A percentile compares a stretch with the other conserved stretches of the same genome.
phyloP scores from a whole-genome alignment of 92 coral and sea anemone genomes.

The Epizoanthus fatuus region DNA sequence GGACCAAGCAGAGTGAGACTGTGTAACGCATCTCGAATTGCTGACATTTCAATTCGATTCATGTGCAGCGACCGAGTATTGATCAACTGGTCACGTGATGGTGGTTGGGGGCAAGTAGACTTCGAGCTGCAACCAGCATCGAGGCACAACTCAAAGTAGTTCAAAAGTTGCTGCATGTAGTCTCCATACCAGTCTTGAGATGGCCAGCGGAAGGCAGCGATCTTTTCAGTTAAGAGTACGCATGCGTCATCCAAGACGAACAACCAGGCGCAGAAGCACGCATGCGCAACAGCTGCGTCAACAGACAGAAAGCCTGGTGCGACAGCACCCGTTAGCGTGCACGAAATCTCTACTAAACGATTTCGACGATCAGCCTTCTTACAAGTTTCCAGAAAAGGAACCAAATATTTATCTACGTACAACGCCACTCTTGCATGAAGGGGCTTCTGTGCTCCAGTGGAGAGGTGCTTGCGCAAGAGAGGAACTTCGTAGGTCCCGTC shows the following conservation, averaged over 20 bases:
- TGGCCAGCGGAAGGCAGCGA: neutral
- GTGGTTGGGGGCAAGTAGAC: neutral
- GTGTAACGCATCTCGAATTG: neutral
- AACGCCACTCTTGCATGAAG: neutral
- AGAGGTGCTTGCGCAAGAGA: neutral
- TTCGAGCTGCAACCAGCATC: slow-evolving; percentile 20
- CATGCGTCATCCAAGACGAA: neutral
- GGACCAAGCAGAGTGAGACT: slow-evolving; percentile 3
- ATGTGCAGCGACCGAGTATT: neutral
- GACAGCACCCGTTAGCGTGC: neutral
- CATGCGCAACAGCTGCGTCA: neutral
- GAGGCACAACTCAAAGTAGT: slow-evolving; percentile 5
- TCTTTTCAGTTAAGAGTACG: neutral
- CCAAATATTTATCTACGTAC: too few species aligned
- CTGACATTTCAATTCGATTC: slow-evolving; percentile 6
- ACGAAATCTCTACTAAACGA: neutral
- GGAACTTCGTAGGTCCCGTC: neutral
- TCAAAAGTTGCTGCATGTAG: slow-evolving; percentile 15
- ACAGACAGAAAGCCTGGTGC: neutral
- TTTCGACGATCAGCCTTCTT: too few species aligned
- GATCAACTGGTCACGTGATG: neutral
- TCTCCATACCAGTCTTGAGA: neutral
- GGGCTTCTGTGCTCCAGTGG: neutral
- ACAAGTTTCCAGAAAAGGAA: too few species aligned
- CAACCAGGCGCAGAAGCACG: slow-evolving; percentile 12